These are phyloP conservation scores for Cyprinodon brontotheroides DNA, from an alignment of 2,113 vertebrate species.

Conservation along the genomic window DNA sequence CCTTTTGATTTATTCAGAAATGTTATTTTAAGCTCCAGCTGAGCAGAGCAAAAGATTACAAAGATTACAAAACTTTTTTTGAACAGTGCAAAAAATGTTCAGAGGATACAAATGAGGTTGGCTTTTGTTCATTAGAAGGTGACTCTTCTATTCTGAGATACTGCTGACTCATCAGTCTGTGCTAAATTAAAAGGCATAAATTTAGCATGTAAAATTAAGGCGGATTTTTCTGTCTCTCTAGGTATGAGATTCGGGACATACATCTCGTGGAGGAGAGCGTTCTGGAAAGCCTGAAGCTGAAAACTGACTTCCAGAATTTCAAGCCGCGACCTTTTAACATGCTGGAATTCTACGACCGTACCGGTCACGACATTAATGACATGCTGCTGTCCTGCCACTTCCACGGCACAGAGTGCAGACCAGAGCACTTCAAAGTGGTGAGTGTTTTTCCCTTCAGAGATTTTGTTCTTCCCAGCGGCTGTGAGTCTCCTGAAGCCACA, in stretches of 20 bases:
- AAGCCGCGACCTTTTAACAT: conserved; percentile 98
- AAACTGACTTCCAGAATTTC: conserved; percentile 95
- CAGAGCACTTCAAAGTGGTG: conserved; percentile 96
- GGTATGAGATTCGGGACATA: conserved; percentile 94
- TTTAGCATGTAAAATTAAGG: conserved; percentile 12
- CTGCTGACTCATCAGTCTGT: conserved; percentile 2
- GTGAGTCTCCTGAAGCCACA: background rate
- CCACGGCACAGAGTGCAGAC: conserved; percentile 86
- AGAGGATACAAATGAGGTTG: conserved; percentile 23
- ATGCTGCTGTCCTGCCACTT: conserved; percentile 96
- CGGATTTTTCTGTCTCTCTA: conserved; percentile 46
- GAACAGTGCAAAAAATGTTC: conserved; percentile 18
- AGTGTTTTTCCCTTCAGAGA: conserved; percentile 61
- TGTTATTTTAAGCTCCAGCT: conserved; percentile 30
- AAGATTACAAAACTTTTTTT: conserved; percentile 7
- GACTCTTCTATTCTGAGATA: background rate
- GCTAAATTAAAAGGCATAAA: conserved; percentile 2
- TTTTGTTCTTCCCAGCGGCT: background rate
- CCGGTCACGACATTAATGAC: conserved; percentile 93
- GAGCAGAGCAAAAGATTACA: conserved; percentile 16
- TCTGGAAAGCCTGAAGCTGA: conserved; percentile 92
- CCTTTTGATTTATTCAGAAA: conserved; percentile 34
- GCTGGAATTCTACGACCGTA: conserved; percentile 94
- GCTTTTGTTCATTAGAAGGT: conserved; percentile 7
- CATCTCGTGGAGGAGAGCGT: conserved; percentile 95